Conservation (phyloP, 2,113 vertebrate genomes). For the Cairina moschata region DNA sequence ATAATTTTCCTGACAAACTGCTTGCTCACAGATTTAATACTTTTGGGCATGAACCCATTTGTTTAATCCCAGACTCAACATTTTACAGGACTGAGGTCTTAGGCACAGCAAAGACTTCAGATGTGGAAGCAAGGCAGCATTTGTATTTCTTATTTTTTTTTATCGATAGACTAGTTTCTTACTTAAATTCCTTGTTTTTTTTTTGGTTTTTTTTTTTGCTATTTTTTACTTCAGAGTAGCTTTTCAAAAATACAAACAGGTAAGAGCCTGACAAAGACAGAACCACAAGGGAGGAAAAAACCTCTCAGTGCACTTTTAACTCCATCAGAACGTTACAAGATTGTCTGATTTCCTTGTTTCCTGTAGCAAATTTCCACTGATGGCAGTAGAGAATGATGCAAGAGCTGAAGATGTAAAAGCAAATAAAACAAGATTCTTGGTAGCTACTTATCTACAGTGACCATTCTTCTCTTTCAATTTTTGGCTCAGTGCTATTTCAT, state of each 20-base stretch:
- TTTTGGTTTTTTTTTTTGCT: neutral
- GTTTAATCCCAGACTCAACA: neutral
- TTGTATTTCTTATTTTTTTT: neutral
- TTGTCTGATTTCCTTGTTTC: neutral
- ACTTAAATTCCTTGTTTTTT: neutral
- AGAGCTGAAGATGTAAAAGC: neutral
- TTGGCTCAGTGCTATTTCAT: conserved; percentile 33
- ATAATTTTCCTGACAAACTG: neutral
- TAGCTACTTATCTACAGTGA: neutral
- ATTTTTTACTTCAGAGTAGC: neutral
- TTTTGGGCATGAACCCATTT: neutral
- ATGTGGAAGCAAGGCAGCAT: neutral
- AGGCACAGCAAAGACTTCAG: neutral
- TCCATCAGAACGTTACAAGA: neutral
- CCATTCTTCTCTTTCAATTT: neutral
- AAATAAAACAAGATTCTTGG: neutral
- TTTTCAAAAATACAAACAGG: neutral
- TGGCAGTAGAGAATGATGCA: neutral
- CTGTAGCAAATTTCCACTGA: neutral
- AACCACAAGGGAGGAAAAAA: neutral
- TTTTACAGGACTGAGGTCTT: neutral
- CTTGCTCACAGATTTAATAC: neutral
- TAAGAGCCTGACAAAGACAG: conserved; percentile 3
- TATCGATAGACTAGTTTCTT: neutral
- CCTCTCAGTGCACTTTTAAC: neutral